Percentiles rank a stretch among this genome's conserved stretches.
Evolutionary conservation across 2,888 invertebrate genomes (phyloP).

Genomic region (Eristalis intricaria): DNA sequence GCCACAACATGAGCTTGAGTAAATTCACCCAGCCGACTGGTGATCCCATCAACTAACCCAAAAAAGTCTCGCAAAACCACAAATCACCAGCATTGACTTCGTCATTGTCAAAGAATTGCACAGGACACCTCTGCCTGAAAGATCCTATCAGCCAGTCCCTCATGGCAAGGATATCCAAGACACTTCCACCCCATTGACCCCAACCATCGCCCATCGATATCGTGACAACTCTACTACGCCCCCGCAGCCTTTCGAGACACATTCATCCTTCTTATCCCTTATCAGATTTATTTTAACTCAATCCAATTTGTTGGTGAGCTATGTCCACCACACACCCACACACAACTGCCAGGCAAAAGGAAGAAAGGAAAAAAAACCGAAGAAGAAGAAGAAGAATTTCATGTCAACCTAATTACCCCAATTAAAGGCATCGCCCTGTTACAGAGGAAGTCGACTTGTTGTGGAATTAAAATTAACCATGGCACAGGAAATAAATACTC

Average conservation of each 20-base stretch:
- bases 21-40: too few relatives aligned
- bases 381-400: slow-evolving; percentile 41
- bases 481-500: slow-evolving; percentile 69
- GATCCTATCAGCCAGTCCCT: not conserved
- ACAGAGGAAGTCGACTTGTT: slow-evolving; percentile 65
- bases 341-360: not conserved
- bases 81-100: too few relatives aligned
- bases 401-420: slow-evolving; percentile 70
- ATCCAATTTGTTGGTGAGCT: slow-evolving; percentile 41
- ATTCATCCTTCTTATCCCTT: slow-evolving; percentile 45
- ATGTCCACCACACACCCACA: slow-evolving; percentile 3
- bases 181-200: not conserved
- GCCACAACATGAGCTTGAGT: too few relatives aligned
- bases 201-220: not conserved
- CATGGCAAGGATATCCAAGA: not conserved
- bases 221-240: slow-evolving; percentile 3
- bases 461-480: slow-evolving; percentile 68
- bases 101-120: too few relatives aligned
- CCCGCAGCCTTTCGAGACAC: slow-evolving; percentile 5
- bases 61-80: too few relatives aligned
- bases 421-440: slow-evolving; percentile 69
- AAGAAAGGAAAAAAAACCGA: not conserved
- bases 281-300: slow-evolving; percentile 60
- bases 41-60: too few relatives aligned
- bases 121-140: not conserved